Conservation (phyloP, 1,140 invertebrate genomes). For the Drosophila hydei region DNA sequence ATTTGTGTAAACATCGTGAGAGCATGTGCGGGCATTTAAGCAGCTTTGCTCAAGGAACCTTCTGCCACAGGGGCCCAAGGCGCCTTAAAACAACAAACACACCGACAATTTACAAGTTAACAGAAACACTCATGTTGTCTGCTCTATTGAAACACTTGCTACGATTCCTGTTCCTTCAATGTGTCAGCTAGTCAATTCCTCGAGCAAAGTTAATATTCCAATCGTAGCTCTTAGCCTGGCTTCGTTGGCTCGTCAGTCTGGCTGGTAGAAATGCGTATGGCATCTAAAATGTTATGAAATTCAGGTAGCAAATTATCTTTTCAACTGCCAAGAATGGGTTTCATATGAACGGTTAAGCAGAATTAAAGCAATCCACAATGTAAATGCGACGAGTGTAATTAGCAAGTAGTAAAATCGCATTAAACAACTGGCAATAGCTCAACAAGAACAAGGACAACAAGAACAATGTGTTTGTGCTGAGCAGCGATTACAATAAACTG, state of each 20-base stretch:
- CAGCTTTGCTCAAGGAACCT: slow-evolving; percentile 42
- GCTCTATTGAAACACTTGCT: neutral
- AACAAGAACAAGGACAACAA: neutral
- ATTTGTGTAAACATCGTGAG: slow-evolving; percentile 62
- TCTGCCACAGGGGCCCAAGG: slow-evolving; percentile 20
- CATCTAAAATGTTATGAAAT: too few species aligned
- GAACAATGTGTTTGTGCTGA: slow-evolving; percentile 25
- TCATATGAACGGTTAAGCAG: too few species aligned
- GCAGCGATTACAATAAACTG: slow-evolving; percentile 69
- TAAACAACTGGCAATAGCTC: slow-evolving; percentile 18
- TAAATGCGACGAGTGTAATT: slow-evolving; percentile 16
- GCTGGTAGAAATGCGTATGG: too few species aligned
- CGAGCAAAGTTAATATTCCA: too few species aligned
- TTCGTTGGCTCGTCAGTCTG: too few species aligned
- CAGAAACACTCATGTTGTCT: slow-evolving; percentile 18
- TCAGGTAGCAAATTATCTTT: too few species aligned
- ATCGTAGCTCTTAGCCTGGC: too few species aligned
- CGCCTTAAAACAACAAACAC: slow-evolving; percentile 57
- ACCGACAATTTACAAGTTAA: slow-evolving; percentile 30
- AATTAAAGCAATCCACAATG: neutral
- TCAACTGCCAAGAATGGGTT: too few species aligned
- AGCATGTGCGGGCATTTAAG: slow-evolving; percentile 39
- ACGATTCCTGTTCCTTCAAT: too few species aligned
- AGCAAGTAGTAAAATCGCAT: slow-evolving; percentile 17
- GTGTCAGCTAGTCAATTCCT: too few species aligned